These are phyloP conservation scores for Drosophila aldrichi DNA, from an alignment of 2,888 invertebrate species.

Conservation along the genomic window DNA sequence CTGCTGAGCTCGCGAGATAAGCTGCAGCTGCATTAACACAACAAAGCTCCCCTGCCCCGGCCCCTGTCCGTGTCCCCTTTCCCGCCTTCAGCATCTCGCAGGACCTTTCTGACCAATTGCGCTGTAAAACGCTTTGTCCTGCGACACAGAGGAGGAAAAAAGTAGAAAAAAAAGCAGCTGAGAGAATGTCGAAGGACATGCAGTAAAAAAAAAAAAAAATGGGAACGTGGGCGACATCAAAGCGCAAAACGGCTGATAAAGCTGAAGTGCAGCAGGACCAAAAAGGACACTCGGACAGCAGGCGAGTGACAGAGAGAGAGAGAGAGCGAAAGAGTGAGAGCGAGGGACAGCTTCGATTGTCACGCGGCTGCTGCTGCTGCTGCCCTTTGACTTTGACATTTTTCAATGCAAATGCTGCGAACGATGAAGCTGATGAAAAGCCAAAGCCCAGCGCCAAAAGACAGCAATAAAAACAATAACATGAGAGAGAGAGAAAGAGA, in stretches of 20 bases:
- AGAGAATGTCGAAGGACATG: conserved; percentile 29
- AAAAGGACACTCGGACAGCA: conserved; percentile 63
- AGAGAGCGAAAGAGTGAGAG: background rate
- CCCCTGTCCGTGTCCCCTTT: background rate
- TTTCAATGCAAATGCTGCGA: conserved; percentile 76
- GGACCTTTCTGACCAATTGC: conserved; percentile 61
- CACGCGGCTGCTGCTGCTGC: conserved; percentile 51
- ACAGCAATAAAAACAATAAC: conserved; percentile 66
- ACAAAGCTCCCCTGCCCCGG: background rate
- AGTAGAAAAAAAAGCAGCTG: conserved; percentile 7
- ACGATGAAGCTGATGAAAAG: conserved; percentile 72
- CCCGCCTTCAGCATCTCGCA: background rate
- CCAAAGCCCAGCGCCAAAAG: conserved; percentile 67
- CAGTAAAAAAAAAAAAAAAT: background rate
- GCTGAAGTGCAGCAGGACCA: conserved; percentile 60
- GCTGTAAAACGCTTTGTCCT: conserved; percentile 38
- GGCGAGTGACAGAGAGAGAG: conserved; percentile 5
- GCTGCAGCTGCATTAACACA: conserved; percentile 70
- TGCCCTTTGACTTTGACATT: conserved; percentile 79
- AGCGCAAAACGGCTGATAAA: conserved; percentile 70
- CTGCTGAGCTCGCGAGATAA: conserved; percentile 62
- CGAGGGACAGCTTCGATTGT: conserved; percentile 60
- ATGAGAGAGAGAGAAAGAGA: background rate
- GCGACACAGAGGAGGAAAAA: background rate
- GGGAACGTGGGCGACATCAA: conserved; percentile 59